Conservation (phyloP, 2,797 vertebrate species). For the Micromesistius poutassou region DNA sequence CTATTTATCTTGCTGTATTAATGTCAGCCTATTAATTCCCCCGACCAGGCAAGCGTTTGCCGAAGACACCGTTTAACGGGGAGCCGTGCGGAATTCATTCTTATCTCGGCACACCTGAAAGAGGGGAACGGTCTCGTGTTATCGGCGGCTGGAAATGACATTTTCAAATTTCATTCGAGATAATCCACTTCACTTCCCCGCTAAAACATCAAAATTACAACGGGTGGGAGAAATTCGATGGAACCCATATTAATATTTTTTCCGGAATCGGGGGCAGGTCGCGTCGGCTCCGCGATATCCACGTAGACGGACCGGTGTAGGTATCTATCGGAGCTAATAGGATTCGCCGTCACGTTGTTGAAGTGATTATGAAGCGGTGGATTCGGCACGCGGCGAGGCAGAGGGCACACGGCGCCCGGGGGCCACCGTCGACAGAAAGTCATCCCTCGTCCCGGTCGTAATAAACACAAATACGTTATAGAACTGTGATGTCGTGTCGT, state of each 20-base stretch:
- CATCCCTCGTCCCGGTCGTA: conserved; percentile 16
- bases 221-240: conserved; percentile 71
- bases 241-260: conserved; percentile 81
- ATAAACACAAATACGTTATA: conserved; percentile 15
- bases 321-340: conserved; percentile 67
- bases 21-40: conserved; percentile 95
- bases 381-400: conserved; percentile 57
- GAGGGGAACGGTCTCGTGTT: conserved; percentile 89
- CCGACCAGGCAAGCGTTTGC: conserved; percentile 82
- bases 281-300: conserved; percentile 75
- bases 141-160: conserved; percentile 92
- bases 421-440: conserved; percentile 22
- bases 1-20: conserved; percentile 96
- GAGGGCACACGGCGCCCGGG: conserved; percentile 17
- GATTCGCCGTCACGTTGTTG: conserved; percentile 67
- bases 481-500: neutral
- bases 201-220: conserved; percentile 92
- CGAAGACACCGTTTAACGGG: conserved; percentile 86
- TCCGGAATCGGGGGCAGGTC: conserved; percentile 74
- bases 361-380: conserved; percentile 62
- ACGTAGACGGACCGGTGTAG: conserved; percentile 75
- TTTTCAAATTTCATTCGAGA: conserved; percentile 90
- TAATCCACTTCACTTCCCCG: conserved; percentile 89
- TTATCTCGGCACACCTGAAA: conserved; percentile 91
- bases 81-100: conserved; percentile 81